phyloP scores from a whole-genome alignment of 2,113 vertebrate genomes.

The Numida meleagris region DNA sequence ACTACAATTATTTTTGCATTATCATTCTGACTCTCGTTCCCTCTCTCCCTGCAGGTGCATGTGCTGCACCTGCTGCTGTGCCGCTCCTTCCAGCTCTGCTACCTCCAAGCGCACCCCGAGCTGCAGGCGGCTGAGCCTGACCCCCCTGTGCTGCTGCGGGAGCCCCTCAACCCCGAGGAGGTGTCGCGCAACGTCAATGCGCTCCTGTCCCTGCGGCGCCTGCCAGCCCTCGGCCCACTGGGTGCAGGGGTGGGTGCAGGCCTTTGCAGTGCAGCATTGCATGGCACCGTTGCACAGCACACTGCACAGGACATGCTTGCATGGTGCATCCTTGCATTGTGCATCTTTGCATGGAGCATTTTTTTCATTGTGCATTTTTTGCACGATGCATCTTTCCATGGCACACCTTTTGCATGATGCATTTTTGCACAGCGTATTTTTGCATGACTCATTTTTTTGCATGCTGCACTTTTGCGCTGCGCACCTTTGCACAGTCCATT shows the following conservation, averaged over 20 bases:
- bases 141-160: constrained; percentile 42
- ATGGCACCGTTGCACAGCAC: accelerated
- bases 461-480: accelerated
- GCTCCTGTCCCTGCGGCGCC: constrained; percentile 90
- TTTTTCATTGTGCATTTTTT: accelerated
- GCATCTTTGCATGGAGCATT: accelerated
- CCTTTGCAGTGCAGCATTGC: accelerated
- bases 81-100: constrained; percentile 92
- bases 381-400: accelerated
- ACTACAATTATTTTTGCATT: not conserved
- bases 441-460: accelerated
- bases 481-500: accelerated
- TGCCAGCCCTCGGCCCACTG: constrained; percentile 74
- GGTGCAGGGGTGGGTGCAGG: constrained; percentile 74
- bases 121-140: constrained; percentile 67
- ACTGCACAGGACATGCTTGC: accelerated
- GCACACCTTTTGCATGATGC: accelerated
- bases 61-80: constrained; percentile 91
- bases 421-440: accelerated
- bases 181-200: constrained; percentile 92
- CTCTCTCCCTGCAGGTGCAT: constrained; percentile 79
- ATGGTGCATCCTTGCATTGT: accelerated
- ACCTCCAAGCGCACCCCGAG: constrained; percentile 88
- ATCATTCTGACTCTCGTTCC: not conserved
- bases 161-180: constrained; percentile 85